phyloP scores from a whole-genome alignment of 2,888 invertebrate genomes.

The Heliconius erato region DNA sequence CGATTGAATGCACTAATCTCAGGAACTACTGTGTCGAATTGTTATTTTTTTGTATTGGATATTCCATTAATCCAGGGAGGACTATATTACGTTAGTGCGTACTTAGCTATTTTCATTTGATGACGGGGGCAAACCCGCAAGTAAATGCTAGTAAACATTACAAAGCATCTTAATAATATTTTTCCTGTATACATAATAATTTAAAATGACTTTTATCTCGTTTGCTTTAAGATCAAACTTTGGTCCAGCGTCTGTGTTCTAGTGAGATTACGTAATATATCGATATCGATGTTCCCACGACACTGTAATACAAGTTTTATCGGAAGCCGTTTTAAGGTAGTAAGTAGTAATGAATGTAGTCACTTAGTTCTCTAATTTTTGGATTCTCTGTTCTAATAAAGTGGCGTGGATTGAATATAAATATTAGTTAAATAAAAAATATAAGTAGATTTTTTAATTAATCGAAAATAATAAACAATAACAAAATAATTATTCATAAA shows the following conservation, averaged over 20 bases:
- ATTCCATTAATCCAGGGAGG: too few relatives aligned
- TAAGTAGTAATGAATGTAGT: neutral
- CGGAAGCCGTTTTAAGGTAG: slow-evolving; percentile 24
- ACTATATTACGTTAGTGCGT: too few relatives aligned
- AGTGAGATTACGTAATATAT: slow-evolving; percentile 41
- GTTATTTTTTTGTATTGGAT: too few relatives aligned
- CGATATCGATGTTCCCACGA: slow-evolving; percentile 53
- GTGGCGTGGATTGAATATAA: too few relatives aligned
- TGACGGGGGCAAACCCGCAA: neutral
- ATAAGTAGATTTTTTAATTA: too few relatives aligned
- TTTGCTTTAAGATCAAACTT: neutral
- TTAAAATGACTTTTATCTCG: slow-evolving; percentile 8
- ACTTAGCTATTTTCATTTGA: too few relatives aligned
- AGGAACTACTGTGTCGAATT: too few relatives aligned
- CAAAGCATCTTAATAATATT: slow-evolving; percentile 28
- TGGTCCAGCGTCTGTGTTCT: slow-evolving; percentile 46
- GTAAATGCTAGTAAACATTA: slow-evolving; percentile 11
- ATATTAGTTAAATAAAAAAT: too few relatives aligned
- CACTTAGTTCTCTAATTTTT: neutral
- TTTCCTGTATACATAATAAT: slow-evolving; percentile 13
- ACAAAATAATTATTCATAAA: neutral
- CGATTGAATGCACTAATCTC: too few relatives aligned
- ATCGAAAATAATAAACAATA: neutral
- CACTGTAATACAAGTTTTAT: slow-evolving; percentile 39
- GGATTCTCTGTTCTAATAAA: neutral